Percentiles rank a stretch among this genome's conserved stretches.
Conservation (phyloP, 2,113 vertebrate species). For the Semicossyphus pulcher region DNA sequence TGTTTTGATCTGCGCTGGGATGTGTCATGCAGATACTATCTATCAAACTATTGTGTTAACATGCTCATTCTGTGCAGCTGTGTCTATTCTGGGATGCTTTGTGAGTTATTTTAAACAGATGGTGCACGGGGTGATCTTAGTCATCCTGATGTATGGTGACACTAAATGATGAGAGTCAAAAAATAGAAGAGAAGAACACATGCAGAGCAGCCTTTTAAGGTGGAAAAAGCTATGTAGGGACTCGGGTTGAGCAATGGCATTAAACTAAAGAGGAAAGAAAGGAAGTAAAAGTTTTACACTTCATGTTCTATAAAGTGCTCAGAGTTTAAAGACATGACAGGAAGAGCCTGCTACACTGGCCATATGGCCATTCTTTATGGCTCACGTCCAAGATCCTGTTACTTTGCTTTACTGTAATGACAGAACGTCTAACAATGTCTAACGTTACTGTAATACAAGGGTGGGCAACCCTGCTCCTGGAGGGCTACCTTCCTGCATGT, state of each 20-base stretch:
- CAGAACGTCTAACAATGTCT: too few relatives aligned
- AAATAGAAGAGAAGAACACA: conserved; percentile 4
- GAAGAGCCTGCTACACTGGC: not conserved
- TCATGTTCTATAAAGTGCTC: not conserved
- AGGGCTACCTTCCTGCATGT: too few relatives aligned
- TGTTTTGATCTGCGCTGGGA: conserved; percentile 6
- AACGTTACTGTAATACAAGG: too few relatives aligned
- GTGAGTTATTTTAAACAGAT: conserved; percentile 54
- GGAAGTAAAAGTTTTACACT: not conserved
- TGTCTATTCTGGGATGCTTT: conserved; percentile 32
- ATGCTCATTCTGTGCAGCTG: conserved; percentile 14
- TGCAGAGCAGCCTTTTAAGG: not conserved
- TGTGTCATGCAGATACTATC: not conserved
- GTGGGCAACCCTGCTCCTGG: too few relatives aligned
- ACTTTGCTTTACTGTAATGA: not conserved
- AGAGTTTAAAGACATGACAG: not conserved
- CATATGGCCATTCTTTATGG: not conserved
- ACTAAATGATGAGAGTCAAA: conserved; percentile 15
- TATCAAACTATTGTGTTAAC: conserved; percentile 21
- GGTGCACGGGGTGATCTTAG: conserved; percentile 29
- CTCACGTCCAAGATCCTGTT: not conserved
- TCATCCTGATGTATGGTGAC: conserved; percentile 41
- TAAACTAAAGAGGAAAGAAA: not conserved
- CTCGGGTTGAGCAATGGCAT: not conserved
- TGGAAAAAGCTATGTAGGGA: not conserved